Evolutionary conservation across 2,113 vertebrate species (phyloP).

Genomic region (Sinocyclocheilus anshuiensis): DNA sequence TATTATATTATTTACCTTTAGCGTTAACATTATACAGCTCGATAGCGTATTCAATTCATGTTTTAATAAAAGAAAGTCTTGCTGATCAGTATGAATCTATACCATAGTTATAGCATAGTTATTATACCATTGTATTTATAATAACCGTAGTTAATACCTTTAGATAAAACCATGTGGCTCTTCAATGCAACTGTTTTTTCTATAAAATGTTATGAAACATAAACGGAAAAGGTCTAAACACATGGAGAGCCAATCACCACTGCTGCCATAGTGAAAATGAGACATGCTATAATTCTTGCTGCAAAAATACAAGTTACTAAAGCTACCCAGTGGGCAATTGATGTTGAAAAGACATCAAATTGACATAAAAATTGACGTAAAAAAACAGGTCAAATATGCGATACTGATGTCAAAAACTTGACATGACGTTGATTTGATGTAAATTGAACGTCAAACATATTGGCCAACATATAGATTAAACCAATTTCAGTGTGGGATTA

Average conservation of each 20-base stretch:
- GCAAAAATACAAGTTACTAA: background rate
- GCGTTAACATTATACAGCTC: background rate
- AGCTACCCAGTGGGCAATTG: background rate
- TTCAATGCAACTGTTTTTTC: background rate
- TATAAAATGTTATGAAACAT: background rate
- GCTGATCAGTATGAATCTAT: background rate
- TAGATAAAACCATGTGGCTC: background rate
- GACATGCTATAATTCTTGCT: background rate
- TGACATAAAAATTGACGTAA: no score
- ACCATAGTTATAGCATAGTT: conserved; percentile 5
- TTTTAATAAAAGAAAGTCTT: background rate
- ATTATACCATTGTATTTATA: background rate
- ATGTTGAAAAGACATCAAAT: no score
- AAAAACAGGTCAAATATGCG: no score
- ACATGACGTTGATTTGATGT: no score
- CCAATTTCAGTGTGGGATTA: no score
- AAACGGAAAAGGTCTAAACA: background rate
- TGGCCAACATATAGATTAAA: no score
- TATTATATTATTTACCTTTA: background rate
- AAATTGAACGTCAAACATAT: no score
- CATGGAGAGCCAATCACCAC: background rate
- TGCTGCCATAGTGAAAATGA: background rate
- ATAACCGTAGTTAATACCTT: background rate
- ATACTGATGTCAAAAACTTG: no score
- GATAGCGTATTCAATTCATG: background rate